These are phyloP conservation scores for Akabosia matsudoensis DNA, from an alignment of 1,140 invertebrate genomes.

Conservation along the genomic window DNA sequence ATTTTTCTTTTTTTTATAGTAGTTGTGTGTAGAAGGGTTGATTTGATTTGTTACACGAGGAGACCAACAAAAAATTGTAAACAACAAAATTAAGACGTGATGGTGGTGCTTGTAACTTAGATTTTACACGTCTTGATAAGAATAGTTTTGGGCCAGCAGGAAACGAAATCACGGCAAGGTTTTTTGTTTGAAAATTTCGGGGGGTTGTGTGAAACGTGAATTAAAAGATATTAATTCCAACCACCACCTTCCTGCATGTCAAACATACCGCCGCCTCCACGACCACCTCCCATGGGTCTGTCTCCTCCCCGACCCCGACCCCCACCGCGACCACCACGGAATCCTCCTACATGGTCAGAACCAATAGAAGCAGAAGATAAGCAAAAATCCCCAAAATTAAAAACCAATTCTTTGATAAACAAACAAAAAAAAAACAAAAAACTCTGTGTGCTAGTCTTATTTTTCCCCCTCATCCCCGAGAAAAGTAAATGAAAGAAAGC, in stretches of 20 bases:
- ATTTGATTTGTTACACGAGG: neutral
- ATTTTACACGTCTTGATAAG: too few relatives aligned
- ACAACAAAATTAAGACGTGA: too few relatives aligned
- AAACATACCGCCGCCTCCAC: constrained; percentile 41
- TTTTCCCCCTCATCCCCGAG: neutral
- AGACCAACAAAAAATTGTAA: constrained; percentile 20
- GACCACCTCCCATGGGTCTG: constrained; percentile 32
- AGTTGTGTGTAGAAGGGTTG: neutral
- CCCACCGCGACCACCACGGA: constrained; percentile 52
- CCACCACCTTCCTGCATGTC: constrained; percentile 37
- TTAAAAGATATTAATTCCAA: constrained; percentile 47
- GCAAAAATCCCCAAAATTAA: neutral
- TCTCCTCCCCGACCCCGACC: constrained; percentile 39
- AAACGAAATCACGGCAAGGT: constrained; percentile 40
- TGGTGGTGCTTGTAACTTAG: too few relatives aligned
- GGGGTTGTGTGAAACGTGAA: too few relatives aligned
- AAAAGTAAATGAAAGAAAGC: too few relatives aligned
- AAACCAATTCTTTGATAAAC: too few relatives aligned
- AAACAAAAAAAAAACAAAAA: constrained; percentile 15
- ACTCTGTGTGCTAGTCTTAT: neutral
- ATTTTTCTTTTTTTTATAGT: neutral
- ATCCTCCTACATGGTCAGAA: constrained; percentile 51
- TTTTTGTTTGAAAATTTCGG: neutral
- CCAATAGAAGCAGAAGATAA: constrained; percentile 19
- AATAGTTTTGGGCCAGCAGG: constrained; percentile 38